A percentile compares a stretch with the other conserved stretches of the same genome.
phyloP scores from a whole-genome alignment of 1,140 invertebrate genomes.

The Frieseomelitta varia region DNA sequence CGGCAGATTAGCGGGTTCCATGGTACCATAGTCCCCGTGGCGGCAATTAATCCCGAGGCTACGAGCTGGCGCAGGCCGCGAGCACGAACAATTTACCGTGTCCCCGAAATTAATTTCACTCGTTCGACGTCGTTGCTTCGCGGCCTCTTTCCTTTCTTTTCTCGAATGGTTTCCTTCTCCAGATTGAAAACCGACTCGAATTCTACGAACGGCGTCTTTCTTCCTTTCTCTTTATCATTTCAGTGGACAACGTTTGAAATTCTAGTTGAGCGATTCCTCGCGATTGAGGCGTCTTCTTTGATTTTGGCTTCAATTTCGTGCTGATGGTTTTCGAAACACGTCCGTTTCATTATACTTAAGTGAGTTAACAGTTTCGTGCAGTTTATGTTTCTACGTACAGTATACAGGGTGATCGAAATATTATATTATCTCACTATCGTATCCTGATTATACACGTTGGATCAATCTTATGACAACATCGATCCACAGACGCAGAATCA shows the following conservation, averaged over 20 bases:
- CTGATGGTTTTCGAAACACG: too few relatives aligned
- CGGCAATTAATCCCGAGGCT: conserved; percentile 58
- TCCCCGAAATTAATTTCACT: conserved; percentile 54
- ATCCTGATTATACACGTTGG: too few relatives aligned
- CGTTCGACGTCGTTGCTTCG: conserved; percentile 20
- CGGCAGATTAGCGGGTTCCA: conserved; percentile 51
- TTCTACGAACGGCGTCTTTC: neutral
- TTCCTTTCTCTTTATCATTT: neutral
- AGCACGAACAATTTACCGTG: conserved; percentile 49
- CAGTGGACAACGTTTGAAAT: neutral
- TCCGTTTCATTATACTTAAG: too few relatives aligned
- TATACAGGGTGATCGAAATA: too few relatives aligned
- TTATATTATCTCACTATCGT: too few relatives aligned
- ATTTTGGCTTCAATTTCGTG: too few relatives aligned
- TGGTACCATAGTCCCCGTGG: conserved; percentile 46
- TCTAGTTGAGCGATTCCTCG: neutral
- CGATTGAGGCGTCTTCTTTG: neutral
- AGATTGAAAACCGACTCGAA: neutral
- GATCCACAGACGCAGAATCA: too few relatives aligned
- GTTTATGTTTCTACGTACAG: too few relatives aligned
- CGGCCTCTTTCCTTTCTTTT: neutral
- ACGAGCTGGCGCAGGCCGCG: conserved; percentile 23
- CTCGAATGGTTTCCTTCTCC: too few relatives aligned
- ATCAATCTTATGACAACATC: too few relatives aligned
- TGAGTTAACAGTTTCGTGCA: too few relatives aligned